Evolutionary conservation across 2,888 invertebrate species (phyloP), one percentile per base, ranked within the genome.

Genomic region (Dysmachus trigonus): DNA sequence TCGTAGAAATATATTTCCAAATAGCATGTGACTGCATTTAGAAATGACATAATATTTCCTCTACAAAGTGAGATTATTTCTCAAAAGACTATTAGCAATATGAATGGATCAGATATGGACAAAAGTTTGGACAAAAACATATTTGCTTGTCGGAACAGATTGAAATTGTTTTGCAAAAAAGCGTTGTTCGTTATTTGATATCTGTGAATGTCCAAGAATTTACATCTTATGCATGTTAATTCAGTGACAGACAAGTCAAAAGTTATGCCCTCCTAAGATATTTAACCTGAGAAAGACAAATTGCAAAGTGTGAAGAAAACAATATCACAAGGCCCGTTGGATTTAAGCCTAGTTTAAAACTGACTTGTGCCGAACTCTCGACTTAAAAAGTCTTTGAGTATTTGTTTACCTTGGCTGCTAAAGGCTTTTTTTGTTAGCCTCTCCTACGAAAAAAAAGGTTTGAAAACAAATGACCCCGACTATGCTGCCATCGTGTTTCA

Each of bases 401-500:
- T 62, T 62, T 62, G 27, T 62, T 62, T 62, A 62, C 62, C 62
- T 62, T 62, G 62, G 62, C 22, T 62, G 62, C 18, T 62, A 62
- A 22, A 62, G 62, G 38, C 38, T 41, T 18, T 62, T 62, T 62
- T 62, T 22, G 62, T 8, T 8, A 22, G 8, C 8, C 53, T 62
- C 27, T 62, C 27, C 27, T 22, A 18, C 62, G 6, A 62, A 18
- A 62, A 41, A 41, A 62, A 62, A 62, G 3, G 62, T 0, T 10
- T 18, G 27, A 62, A 62, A 62, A 62, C 27, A 76, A 77, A 41
- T 41, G 77, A 77, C 47, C 77, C 35, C 77, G 27, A 13, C 15
- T 77, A 33, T 47, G 47, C n/a, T 77, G 41, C 33, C 81, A 53
- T 81, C 81, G 53, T 81, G 81, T 81, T 81, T 81, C 81, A 81